Conservation (phyloP, 2,113 vertebrate species). For the Chloroceryle aenea region DNA sequence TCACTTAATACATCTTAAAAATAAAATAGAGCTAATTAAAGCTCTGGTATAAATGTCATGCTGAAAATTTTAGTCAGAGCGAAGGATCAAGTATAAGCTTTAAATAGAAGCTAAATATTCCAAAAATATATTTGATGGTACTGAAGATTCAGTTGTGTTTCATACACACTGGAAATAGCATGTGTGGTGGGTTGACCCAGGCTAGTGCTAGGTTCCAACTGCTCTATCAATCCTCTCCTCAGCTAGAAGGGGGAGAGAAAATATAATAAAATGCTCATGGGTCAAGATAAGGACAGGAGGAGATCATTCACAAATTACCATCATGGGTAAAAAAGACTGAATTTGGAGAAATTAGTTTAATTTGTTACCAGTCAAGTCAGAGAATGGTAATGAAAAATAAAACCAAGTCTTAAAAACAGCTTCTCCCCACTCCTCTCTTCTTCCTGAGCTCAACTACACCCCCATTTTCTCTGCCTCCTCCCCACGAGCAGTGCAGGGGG, state of each 20-base stretch:
- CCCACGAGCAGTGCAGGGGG: accelerated
- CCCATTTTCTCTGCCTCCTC: neutral
- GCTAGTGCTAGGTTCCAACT: neutral
- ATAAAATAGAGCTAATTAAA: slow-evolving; percentile 47
- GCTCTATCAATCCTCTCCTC: neutral
- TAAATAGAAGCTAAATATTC: neutral
- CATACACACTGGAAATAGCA: neutral
- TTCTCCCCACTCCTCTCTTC: accelerated
- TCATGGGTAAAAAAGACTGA: neutral
- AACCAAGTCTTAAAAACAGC: neutral
- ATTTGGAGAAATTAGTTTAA: neutral
- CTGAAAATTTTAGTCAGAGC: neutral
- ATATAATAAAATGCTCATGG: accelerated
- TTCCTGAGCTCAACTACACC: neutral
- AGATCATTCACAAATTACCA: neutral
- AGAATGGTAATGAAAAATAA: neutral
- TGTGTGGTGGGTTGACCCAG: neutral
- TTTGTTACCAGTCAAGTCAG: neutral
- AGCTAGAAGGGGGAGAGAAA: neutral
- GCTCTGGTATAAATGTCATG: neutral
- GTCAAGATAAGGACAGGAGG: neutral
- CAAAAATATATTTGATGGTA: neutral
- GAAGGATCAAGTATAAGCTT: neutral
- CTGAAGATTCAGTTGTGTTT: neutral
- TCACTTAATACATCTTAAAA: neutral